phyloP scores from a whole-genome alignment of 1,140 invertebrate genomes.

The Rhopalosiphum maidis region DNA sequence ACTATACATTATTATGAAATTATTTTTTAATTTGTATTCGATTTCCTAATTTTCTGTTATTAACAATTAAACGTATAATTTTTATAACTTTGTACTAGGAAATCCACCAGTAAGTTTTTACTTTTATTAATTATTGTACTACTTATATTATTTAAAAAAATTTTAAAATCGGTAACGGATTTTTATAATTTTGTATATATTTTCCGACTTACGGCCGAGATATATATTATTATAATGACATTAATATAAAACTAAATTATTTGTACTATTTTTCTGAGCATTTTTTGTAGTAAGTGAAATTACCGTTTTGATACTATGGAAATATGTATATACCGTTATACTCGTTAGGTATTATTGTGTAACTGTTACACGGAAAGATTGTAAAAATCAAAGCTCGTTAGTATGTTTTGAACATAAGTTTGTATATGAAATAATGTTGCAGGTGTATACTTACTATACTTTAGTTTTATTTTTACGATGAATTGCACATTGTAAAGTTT shows the following conservation, averaged over 20 bases:
- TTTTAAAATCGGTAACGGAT: neutral
- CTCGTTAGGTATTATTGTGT: neutral
- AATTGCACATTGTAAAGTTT: neutral
- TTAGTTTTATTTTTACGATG: neutral
- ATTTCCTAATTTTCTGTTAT: neutral
- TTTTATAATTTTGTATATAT: neutral
- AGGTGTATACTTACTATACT: neutral
- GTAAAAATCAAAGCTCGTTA: neutral
- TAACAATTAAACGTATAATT: neutral
- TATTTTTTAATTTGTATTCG: neutral
- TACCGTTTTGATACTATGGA: neutral
- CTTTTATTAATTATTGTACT: neutral
- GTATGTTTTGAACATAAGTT: neutral
- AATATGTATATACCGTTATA: neutral
- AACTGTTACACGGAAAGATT: neutral
- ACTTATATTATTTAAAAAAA: neutral
- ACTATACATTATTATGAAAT: neutral
- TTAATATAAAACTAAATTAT: neutral
- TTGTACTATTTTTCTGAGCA: neutral
- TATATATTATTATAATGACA: neutral
- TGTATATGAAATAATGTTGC: neutral
- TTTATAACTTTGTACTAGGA: neutral
- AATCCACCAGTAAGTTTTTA: too few relatives aligned
- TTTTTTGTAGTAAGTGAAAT: neutral
- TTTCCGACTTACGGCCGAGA: neutral